Evolutionary conservation across 1,140 invertebrate genomes (phyloP).

Genomic region (Achroia grisella): DNA sequence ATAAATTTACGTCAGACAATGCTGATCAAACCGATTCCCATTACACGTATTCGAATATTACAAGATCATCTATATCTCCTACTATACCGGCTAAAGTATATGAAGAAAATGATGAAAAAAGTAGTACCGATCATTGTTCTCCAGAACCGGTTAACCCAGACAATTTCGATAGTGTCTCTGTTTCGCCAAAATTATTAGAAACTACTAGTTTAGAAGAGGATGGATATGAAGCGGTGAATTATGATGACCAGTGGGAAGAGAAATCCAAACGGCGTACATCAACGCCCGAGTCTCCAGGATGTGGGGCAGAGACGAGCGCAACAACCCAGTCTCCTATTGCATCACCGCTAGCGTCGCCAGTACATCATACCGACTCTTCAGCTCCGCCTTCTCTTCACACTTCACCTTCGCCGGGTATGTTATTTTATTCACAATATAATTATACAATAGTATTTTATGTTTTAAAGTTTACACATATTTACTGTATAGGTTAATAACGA

Average conservation of each 20-base stretch:
- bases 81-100: constrained; percentile 18
- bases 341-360: constrained; percentile 71
- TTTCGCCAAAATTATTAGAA: constrained; percentile 18
- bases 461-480: too few species aligned
- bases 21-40: constrained; percentile 4
- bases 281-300: constrained; percentile 47
- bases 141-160: constrained; percentile 23
- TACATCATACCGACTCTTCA: constrained; percentile 45
- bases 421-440: background rate
- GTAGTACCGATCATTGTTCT: constrained; percentile 14
- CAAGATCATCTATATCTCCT: constrained; percentile 17
- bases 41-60: constrained; percentile 3
- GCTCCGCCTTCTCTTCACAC: constrained; percentile 34
- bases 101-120: constrained; percentile 21
- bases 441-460: constrained; percentile 13
- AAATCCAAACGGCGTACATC: constrained; percentile 53
- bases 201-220: constrained; percentile 38
- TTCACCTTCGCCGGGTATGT: constrained; percentile 50
- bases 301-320: constrained; percentile 43
- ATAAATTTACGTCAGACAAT: constrained; percentile 3
- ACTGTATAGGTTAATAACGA: too few species aligned
- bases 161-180: constrained; percentile 13
- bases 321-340: constrained; percentile 68
- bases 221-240: constrained; percentile 47
- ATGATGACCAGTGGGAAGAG: constrained; percentile 47